These are phyloP conservation scores for Orchestia grillus DNA, from an alignment of 1,140 invertebrate species.

Conservation along the genomic window DNA sequence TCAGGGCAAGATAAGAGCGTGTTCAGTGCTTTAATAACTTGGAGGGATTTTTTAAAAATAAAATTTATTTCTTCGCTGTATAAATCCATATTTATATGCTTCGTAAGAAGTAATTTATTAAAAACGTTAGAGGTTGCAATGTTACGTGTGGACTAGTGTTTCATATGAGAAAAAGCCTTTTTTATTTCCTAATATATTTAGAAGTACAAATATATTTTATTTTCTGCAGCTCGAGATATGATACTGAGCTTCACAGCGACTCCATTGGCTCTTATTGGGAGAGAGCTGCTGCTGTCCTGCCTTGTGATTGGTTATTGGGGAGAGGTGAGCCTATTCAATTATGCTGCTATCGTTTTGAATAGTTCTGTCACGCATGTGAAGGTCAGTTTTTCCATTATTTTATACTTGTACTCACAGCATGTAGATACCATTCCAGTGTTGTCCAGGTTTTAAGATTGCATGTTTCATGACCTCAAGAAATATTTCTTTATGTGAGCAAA, in stretches of 20 bases:
- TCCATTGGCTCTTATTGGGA: background rate
- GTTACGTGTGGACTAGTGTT: no score
- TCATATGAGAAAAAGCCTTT: background rate
- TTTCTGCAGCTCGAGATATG: background rate
- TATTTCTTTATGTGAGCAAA: background rate
- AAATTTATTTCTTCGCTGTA: background rate
- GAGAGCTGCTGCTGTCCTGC: slow-evolving; percentile 36
- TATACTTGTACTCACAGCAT: background rate
- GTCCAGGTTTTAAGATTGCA: background rate
- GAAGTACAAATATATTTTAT: background rate
- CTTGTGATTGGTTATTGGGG: slow-evolving; percentile 12
- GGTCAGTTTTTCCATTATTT: background rate
- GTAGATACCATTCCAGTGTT: background rate
- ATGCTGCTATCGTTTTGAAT: background rate
- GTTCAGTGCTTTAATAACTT: background rate
- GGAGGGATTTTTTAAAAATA: background rate
- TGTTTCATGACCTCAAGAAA: background rate
- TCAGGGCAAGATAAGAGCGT: background rate
- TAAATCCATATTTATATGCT: background rate
- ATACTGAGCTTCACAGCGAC: slow-evolving; percentile 43
- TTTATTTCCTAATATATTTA: background rate
- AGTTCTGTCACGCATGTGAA: background rate
- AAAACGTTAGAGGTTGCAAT: no score
- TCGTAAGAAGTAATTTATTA: no score
- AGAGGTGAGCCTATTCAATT: background rate